A percentile compares a stretch with the other conserved stretches of the same genome.
Evolutionary conservation across 1,140 invertebrate genomes (phyloP).

Genomic region (Periplaneta americana): DNA sequence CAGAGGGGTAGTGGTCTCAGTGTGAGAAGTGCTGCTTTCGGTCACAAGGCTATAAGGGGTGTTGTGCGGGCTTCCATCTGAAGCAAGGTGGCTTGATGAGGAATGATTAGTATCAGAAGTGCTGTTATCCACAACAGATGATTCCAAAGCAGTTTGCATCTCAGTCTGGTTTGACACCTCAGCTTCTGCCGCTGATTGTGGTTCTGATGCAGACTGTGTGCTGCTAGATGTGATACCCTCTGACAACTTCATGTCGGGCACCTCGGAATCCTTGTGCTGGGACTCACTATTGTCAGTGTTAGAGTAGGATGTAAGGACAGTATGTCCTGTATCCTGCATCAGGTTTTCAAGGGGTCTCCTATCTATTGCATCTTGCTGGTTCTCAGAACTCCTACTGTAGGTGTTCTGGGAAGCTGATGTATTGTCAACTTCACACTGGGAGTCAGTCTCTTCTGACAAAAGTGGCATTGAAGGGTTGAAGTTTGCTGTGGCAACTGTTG

Average conservation of each 20-base stretch:
- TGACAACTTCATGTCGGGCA: background rate
- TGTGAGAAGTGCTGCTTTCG: background rate
- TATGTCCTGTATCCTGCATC: background rate
- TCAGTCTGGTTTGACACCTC: background rate
- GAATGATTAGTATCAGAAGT: background rate
- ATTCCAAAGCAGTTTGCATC: background rate
- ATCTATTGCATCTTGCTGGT: background rate
- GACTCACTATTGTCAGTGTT: background rate
- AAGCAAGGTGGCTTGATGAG: background rate
- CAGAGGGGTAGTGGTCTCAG: background rate
- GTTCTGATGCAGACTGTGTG: background rate
- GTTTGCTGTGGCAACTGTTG: background rate
- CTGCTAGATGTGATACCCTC: background rate
- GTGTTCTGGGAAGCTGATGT: background rate
- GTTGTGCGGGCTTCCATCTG: background rate
- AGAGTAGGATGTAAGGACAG: background rate
- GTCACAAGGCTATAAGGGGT: background rate
- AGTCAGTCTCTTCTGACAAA: slow-evolving; percentile 2
- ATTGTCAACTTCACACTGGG: background rate
- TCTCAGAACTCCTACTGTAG: background rate
- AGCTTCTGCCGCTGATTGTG: background rate
- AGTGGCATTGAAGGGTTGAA: slow-evolving; percentile 8
- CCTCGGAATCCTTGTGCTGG: background rate
- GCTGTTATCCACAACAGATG: background rate
- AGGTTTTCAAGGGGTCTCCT: background rate